Evolutionary conservation across 2,797 vertebrate genomes (phyloP).

Genomic region (Phalloptychus januarius): DNA sequence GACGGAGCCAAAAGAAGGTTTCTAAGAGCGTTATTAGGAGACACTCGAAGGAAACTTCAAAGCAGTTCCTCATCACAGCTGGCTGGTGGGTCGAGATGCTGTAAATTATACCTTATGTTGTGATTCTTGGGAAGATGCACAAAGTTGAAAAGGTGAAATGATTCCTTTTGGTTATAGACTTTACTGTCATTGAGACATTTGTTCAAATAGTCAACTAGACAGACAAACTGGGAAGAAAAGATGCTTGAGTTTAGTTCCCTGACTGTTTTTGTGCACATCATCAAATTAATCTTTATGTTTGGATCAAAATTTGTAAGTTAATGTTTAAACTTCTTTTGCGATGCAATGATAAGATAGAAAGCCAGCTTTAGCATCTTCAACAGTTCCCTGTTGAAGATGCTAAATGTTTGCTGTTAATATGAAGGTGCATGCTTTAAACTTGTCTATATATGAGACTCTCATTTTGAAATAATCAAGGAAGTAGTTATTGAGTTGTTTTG

Average conservation of each 20-base stretch:
- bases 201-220: slow-evolving; percentile 6
- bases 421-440: not conserved
- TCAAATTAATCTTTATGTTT: slow-evolving; percentile 25
- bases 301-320: slow-evolving; percentile 32
- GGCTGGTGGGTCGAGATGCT: slow-evolving; percentile 60
- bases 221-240: slow-evolving; percentile 18
- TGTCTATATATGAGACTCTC: not conserved
- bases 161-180: slow-evolving; percentile 10
- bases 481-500: too few relatives aligned
- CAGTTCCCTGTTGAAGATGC: too few relatives aligned
- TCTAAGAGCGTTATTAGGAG: slow-evolving; percentile 75
- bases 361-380: slow-evolving; percentile 29
- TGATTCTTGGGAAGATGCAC: slow-evolving; percentile 27
- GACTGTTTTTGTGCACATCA: slow-evolving; percentile 26
- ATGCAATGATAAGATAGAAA: slow-evolving; percentile 26
- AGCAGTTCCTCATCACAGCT: slow-evolving; percentile 61
- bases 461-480: not conserved
- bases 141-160: slow-evolving; percentile 53
- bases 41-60: slow-evolving; percentile 67
- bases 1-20: slow-evolving; percentile 52
- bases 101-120: slow-evolving; percentile 63
- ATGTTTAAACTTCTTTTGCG: slow-evolving; percentile 16
- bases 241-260: not conserved
- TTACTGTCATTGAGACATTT: slow-evolving; percentile 19
- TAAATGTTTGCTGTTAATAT: not conserved